Base-by-base conservation (phyloP, 2,113 vertebrate species). In the Hippocampus comes region DNA sequence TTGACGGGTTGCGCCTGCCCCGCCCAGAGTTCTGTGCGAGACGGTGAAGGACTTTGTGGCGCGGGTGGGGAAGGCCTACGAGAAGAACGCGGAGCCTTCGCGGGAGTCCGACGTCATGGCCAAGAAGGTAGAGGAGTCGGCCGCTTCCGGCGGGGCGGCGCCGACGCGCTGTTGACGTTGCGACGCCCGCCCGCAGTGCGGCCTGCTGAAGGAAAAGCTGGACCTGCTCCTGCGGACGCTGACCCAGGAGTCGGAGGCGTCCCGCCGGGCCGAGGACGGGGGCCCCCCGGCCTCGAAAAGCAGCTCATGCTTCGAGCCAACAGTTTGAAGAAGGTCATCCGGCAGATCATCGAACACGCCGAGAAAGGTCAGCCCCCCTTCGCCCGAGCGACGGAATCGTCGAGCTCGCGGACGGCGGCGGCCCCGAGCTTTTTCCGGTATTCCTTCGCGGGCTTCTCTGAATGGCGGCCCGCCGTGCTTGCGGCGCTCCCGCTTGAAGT, bases 41-140 rank as follows among this genome's bases (percentile, higher is more conserved):
- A 99, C 97, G 0, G 97, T 99, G 77, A 99, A 99, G 91, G 97
- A 98, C 88, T 99, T 99, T 34, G 97, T 99, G 79, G 97, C 97
- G 59, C 95, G 95, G 23, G 95, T 96, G 51, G 97, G 97, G 1
- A 97, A 95, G 81, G 96, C 96, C 2, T 98, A 98, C 0, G 97
- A 99, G 88, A 98, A 94, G 86, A 94, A 95, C 74, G 94, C 94
- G 0, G 97, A 99, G 91, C 95, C 90, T 77, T 96, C 94, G 0
- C 94, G 94, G 70, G 96, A 99, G 76, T 97, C 97, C 0, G 96
- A 98, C 46, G 91, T 91, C 84, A 98, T 99, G 97, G 94, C 96
- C 84, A 95, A 93, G 84, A 99, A 99, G 96, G 97, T 98, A 83
- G 2, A 1, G 5, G 30, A 23, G 14, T 15, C 9, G 14, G 14